These are phyloP conservation scores for Meriones unguiculatus DNA, from an alignment of 2,113 vertebrate species.

Conservation along the genomic window DNA sequence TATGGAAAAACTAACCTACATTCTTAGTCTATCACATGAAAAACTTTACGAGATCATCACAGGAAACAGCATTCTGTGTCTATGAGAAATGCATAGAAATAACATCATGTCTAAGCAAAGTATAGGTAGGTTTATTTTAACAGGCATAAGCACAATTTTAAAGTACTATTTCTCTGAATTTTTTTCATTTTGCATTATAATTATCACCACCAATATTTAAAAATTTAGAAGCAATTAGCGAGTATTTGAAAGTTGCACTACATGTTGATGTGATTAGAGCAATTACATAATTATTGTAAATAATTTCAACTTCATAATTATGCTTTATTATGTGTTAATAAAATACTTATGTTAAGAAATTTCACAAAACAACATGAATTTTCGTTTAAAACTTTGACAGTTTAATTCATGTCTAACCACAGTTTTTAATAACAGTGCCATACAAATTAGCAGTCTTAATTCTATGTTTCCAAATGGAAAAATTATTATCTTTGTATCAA, in stretches of 20 bases:
- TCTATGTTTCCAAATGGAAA: background rate
- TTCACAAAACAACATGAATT: slow-evolving; percentile 42
- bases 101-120: slow-evolving; percentile 15
- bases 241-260: slow-evolving; percentile 58
- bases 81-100: background rate
- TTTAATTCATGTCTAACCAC: slow-evolving; percentile 42
- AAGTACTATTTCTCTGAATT: slow-evolving; percentile 28
- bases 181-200: slow-evolving; percentile 45
- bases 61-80: background rate
- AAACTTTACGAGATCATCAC: background rate
- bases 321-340: slow-evolving; percentile 72
- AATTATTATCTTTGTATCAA: background rate
- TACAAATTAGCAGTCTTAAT: slow-evolving; percentile 5
- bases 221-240: slow-evolving; percentile 77
- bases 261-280: slow-evolving; percentile 75
- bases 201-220: slow-evolving; percentile 56
- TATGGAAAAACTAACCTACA: background rate
- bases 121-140: background rate
- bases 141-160: background rate
- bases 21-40: background rate
- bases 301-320: slow-evolving; percentile 74
- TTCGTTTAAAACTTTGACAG: slow-evolving; percentile 36
- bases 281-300: slow-evolving; percentile 82
- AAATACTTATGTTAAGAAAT: slow-evolving; percentile 65
- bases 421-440: slow-evolving; percentile 45